These are phyloP conservation scores for Tachina grossa DNA, from an alignment of 2,888 invertebrate genomes.

Conservation along the genomic window DNA sequence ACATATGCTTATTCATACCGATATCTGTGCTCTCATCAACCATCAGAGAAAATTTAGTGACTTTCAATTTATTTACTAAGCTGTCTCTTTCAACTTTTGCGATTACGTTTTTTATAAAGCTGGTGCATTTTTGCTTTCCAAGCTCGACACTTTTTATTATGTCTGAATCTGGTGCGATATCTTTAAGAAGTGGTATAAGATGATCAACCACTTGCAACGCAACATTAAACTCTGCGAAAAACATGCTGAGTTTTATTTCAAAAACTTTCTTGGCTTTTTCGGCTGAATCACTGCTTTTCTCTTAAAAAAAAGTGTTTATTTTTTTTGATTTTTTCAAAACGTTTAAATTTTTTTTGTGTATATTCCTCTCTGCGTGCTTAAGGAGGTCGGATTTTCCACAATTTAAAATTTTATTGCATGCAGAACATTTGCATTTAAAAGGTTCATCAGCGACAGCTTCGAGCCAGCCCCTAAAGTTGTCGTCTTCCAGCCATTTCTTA, in stretches of 20 bases:
- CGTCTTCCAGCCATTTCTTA: background rate
- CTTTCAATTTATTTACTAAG: too few species aligned
- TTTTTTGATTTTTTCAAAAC: slow-evolving; percentile 6
- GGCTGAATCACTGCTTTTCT: slow-evolving; percentile 9
- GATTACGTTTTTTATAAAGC: slow-evolving; percentile 8
- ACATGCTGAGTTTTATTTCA: slow-evolving; percentile 10
- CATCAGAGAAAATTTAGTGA: too few species aligned
- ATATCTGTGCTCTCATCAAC: background rate
- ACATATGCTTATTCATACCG: too few species aligned
- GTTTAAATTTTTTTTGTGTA: slow-evolving; percentile 15
- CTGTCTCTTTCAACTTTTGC: slow-evolving; percentile 15
- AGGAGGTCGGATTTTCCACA: slow-evolving; percentile 3
- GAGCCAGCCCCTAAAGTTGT: background rate
- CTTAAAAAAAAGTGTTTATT: slow-evolving; percentile 1
- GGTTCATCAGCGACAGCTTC: slow-evolving; percentile 8
- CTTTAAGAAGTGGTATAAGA: slow-evolving; percentile 3
- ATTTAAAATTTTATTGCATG: slow-evolving; percentile 18
- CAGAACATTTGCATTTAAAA: slow-evolving; percentile 7
- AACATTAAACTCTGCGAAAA: slow-evolving; percentile 21
- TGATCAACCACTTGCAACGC: slow-evolving; percentile 21
- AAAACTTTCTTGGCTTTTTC: slow-evolving; percentile 15
- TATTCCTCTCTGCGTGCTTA: slow-evolving; percentile 2
- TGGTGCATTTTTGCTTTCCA: background rate
- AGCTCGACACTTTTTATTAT: slow-evolving; percentile 20
- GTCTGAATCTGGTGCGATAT: background rate